Conservation (phyloP, 2,888 invertebrate genomes). For the Drosophila bunnanda region DNA sequence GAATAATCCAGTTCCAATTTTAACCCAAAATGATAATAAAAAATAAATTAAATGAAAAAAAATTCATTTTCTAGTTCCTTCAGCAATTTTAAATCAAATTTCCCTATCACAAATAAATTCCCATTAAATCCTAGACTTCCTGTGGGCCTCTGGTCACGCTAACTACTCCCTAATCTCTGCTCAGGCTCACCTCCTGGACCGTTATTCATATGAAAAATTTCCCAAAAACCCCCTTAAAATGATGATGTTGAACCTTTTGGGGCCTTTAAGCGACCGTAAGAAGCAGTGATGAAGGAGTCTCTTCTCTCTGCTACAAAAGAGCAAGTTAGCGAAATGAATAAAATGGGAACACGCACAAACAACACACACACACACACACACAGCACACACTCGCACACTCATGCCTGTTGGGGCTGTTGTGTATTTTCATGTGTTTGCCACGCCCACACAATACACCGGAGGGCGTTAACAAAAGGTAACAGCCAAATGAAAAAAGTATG, state of each 20-base stretch:
- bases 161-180: not conserved
- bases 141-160: constrained; percentile 7
- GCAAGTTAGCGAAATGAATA: constrained; percentile 57
- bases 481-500: constrained; percentile 47
- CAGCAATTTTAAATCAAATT: not conserved
- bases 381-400: constrained; percentile 13
- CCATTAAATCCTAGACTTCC: not conserved
- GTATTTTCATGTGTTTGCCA: constrained; percentile 56
- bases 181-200: constrained; percentile 9
- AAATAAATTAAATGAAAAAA: not conserved
- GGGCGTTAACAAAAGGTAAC: constrained; percentile 51
- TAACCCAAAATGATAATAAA: not conserved
- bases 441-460: constrained; percentile 61
- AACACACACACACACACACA: constrained; percentile 30
- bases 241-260: constrained; percentile 31
- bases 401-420: constrained; percentile 22
- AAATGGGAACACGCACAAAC: constrained; percentile 55
- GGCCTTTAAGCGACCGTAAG: constrained; percentile 29
- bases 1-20: not conserved
- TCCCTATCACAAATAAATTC: not conserved
- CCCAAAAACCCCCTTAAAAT: not conserved
- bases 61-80: not conserved
- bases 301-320: constrained; percentile 37
- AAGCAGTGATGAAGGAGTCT: constrained; percentile 14
- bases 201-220: constrained; percentile 9